A percentile compares a stretch with the other conserved stretches of the same genome.
Conservation (phyloP, 1,140 invertebrate genomes). For the Ips nitidus region DNA sequence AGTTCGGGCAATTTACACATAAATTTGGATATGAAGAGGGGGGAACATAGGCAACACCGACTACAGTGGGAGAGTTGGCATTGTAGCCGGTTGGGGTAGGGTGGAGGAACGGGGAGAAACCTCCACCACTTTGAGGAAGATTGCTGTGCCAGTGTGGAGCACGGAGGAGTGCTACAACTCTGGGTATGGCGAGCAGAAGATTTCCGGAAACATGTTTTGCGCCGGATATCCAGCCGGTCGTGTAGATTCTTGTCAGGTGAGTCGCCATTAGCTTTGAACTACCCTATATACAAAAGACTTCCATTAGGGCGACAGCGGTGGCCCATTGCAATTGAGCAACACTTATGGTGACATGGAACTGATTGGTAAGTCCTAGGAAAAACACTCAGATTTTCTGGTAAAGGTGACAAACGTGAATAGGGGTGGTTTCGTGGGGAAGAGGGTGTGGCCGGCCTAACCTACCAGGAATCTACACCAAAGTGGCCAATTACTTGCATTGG, state of each 20-base stretch:
- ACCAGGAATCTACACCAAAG: slow-evolving; percentile 75
- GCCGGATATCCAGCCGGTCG: slow-evolving; percentile 71
- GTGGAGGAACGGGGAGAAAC: slow-evolving; percentile 63
- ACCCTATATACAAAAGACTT: neutral
- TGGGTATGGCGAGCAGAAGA: slow-evolving; percentile 57
- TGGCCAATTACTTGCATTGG: slow-evolving; percentile 71
- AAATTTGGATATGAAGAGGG: too few species aligned
- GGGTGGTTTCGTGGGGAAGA: slow-evolving; percentile 77
- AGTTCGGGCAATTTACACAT: neutral
- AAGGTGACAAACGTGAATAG: slow-evolving; percentile 43
- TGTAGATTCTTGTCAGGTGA: slow-evolving; percentile 72
- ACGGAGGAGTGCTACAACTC: slow-evolving; percentile 58
- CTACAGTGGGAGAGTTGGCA: slow-evolving; percentile 65
- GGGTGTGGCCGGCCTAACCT: slow-evolving; percentile 73
- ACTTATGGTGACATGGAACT: slow-evolving; percentile 55
- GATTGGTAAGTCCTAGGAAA: slow-evolving; percentile 53
- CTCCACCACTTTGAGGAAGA: slow-evolving; percentile 62
- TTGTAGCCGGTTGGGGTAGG: slow-evolving; percentile 77
- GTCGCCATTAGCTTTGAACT: slow-evolving; percentile 23
- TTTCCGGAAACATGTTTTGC: slow-evolving; percentile 78
- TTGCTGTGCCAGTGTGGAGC: slow-evolving; percentile 62
- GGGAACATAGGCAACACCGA: slow-evolving; percentile 46
- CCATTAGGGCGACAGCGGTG: slow-evolving; percentile 59
- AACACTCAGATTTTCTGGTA: slow-evolving; percentile 2
- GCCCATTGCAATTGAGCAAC: slow-evolving; percentile 55